Conservation (phyloP, 2,113 vertebrate species). For the Coptodon rendalli region DNA sequence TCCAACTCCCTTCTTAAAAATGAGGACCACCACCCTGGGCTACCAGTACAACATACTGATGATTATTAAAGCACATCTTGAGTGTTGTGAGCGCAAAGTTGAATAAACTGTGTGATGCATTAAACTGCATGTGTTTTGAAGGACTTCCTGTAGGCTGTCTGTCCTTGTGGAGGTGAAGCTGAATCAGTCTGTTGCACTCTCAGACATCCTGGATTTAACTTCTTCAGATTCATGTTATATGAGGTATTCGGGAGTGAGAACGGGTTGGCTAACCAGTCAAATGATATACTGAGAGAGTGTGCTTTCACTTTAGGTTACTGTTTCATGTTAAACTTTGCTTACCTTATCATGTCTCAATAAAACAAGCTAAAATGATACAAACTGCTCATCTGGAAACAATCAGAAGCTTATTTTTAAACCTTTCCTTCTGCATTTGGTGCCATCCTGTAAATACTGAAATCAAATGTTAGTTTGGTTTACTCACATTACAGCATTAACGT, state of each 20-base stretch:
- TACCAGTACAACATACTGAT: neutral
- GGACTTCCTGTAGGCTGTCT: fast-evolving
- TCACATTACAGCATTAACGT: neutral
- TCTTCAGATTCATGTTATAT: neutral
- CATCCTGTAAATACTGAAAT: fast-evolving
- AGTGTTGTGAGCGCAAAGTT: neutral
- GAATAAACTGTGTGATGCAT: neutral
- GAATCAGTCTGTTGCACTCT: neutral
- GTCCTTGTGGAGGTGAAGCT: neutral
- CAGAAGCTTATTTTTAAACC: neutral
- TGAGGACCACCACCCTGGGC: fast-evolving
- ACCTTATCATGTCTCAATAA: neutral
- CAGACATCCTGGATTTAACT: neutral
- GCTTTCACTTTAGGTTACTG: fast-evolving
- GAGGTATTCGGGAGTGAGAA: too few species aligned
- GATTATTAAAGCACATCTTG: fast-evolving
- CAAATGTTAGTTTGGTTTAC: neutral
- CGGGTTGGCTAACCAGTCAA: neutral
- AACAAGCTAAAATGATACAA: fast-evolving
- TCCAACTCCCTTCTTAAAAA: neutral
- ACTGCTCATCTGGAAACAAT: neutral
- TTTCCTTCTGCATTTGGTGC: fast-evolving
- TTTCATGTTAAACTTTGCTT: neutral
- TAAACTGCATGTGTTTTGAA: fast-evolving
- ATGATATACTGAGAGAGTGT: fast-evolving